Evolutionary conservation across 2,113 vertebrate genomes (phyloP), one percentile per base, ranked within the genome.

Genomic region (Hippocampus comes): DNA sequence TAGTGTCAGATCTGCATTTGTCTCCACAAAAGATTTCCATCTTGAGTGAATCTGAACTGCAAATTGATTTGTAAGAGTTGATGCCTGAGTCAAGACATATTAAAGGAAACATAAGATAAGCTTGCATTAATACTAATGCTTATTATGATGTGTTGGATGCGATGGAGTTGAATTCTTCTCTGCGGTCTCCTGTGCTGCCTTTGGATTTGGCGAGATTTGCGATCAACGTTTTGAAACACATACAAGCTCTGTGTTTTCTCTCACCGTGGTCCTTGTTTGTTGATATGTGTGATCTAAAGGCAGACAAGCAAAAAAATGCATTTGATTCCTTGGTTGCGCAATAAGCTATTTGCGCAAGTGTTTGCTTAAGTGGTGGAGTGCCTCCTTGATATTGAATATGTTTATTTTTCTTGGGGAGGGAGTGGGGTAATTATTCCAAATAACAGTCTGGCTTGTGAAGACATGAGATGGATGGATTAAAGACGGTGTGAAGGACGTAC

Each of bases 351-450:
- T 81, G 30, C 43, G 76, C 78, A 74, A 78, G 67, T 82, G 78
- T 78, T 9, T 9, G 66, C 49, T 70, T 75, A 27, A 41, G 65
- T 76, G 53, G 74, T 2, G 14, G 63, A 51, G 38, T 49, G 70
- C 59, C 56, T 46, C 34, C 49, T 80, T 34, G 18, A 0, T 79
- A 27, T 71, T 86, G 66, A 71, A 80, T 80, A 72, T 64, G 72
- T 85, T 88, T 84, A 71, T 85, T 88, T 82, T 46, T 66, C 38
- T 65, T 63, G 57, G 63, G 48, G 34, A 38, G 34, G 72, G 77
- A 81, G 69, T 75, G 72, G 49, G 75, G 46, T 71, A 81, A 74
- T 67, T 78, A 65, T 61, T 74, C 64, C 41, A 72, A 73, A 72
- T 77, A 55, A 79, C 41, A 71, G 76, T 73, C 48, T 42, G 73